Evolutionary conservation across 2,888 invertebrate species (phyloP).

Genomic region (Callosobruchus maculatus): DNA sequence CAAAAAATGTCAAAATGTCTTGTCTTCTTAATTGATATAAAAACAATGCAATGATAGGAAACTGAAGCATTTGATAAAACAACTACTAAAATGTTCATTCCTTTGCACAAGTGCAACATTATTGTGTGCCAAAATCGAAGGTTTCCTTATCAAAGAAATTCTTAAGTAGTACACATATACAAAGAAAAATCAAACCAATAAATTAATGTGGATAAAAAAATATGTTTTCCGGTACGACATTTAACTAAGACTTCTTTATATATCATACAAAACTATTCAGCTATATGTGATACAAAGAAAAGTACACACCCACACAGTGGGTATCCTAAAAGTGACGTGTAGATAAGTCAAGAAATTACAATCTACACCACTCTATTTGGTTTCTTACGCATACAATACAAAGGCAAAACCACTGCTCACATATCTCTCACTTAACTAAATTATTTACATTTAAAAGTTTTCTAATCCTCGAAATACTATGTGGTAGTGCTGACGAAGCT

Average conservation of each 20-base stretch:
- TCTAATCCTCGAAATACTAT: not conserved
- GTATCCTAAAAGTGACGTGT: not conserved
- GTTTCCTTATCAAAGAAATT: no score
- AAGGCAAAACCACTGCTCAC: not conserved
- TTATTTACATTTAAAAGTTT: not conserved
- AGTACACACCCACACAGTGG: not conserved
- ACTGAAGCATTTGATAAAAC: no score
- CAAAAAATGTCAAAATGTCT: no score
- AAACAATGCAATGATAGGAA: no score
- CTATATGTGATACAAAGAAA: not conserved
- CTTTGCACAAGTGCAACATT: no score
- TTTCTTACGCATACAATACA: not conserved
- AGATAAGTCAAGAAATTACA: not conserved
- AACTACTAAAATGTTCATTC: no score
- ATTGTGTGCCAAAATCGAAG: no score
- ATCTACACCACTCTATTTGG: not conserved
- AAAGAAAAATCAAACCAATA: not conserved
- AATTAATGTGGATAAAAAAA: not conserved
- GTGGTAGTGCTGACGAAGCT: not conserved
- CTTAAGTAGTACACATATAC: no score
- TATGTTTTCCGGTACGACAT: not conserved
- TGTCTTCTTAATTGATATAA: no score
- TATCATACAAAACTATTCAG: not conserved
- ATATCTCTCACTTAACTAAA: not conserved
- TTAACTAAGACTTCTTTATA: not conserved